Evolutionary conservation across 2,113 vertebrate species (phyloP).

Genomic region (Alligator mississippiensis): DNA sequence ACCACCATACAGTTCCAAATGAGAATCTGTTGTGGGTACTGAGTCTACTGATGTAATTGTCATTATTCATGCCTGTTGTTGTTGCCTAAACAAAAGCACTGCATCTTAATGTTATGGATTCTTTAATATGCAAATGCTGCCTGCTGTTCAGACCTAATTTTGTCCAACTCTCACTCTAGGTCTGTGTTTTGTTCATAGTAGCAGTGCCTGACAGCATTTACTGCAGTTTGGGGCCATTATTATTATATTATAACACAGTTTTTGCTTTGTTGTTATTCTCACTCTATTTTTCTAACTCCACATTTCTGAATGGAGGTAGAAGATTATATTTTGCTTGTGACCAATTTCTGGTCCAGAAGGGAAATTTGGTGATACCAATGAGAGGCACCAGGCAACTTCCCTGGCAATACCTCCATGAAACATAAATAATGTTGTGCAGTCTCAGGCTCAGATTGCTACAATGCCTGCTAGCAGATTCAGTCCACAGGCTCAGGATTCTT

Average conservation of each 20-base stretch:
- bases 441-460: no score
- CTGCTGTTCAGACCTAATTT: neutral
- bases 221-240: neutral
- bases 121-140: neutral
- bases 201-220: neutral
- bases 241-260: neutral
- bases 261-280: no score
- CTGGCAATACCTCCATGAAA: neutral
- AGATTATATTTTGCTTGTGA: neutral
- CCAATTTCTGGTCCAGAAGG: neutral
- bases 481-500: neutral
- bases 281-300: neutral
- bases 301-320: neutral
- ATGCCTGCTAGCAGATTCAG: no score
- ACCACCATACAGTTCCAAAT: neutral
- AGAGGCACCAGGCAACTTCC: neutral
- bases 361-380: neutral
- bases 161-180: neutral
- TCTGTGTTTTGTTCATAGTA: neutral
- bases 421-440: no score
- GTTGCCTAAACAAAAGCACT: neutral
- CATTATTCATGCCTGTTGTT: neutral
- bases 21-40: neutral
- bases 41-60: neutral
- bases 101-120: rapidly evolving